Evolutionary conservation across 2,888 invertebrate species (phyloP).

Genomic region (Phyto melanocephala): DNA sequence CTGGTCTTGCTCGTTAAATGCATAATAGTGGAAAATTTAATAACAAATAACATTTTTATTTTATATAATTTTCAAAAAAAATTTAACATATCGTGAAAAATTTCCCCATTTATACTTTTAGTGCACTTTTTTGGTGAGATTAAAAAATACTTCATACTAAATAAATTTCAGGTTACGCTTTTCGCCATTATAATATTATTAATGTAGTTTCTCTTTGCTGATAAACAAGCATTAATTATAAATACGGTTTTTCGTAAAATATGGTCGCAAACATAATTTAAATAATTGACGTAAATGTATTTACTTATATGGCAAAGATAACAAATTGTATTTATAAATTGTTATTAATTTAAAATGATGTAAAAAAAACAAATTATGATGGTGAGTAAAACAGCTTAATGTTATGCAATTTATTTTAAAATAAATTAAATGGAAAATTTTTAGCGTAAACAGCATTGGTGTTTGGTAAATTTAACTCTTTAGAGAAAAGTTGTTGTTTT

Average conservation of each 20-base stretch:
- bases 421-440: not conserved
- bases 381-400: not conserved
- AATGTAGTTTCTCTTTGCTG: not conserved
- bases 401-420: not conserved
- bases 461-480: too few relatives aligned
- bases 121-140: too few relatives aligned
- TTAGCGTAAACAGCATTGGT: too few relatives aligned
- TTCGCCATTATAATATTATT: too few relatives aligned
- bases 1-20: conserved; percentile 27
- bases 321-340: not conserved
- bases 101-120: not conserved
- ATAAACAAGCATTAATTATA: not conserved
- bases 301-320: not conserved
- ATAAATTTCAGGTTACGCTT: not conserved
- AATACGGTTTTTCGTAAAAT: conserved; percentile 8
- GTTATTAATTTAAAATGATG: not conserved
- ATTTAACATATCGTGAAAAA: too few relatives aligned
- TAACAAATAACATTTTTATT: conserved; percentile 57
- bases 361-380: not conserved
- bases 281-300: not conserved
- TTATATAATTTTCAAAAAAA: too few relatives aligned
- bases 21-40: conserved; percentile 60
- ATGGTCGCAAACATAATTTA: not conserved
- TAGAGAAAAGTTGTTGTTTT: too few relatives aligned
- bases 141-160: conserved; percentile 12